Base-by-base conservation (phyloP, 2,797 vertebrate species). In the Melanotaenia nigrans region DNA sequence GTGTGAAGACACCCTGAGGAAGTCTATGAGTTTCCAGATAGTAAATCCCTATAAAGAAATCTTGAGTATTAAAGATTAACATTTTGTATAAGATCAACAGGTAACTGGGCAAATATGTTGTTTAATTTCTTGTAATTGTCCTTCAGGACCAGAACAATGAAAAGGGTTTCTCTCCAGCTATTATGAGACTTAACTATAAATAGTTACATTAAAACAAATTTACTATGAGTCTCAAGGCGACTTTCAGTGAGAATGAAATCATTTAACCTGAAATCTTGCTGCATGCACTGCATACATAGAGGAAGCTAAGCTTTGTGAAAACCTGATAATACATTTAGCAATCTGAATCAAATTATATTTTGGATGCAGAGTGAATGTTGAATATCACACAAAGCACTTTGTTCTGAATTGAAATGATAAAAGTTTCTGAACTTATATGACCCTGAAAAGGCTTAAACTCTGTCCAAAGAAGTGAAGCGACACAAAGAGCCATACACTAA, bases 361-460 rank as follows among this genome's bases (percentile, higher is more conserved):
- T 59, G 30, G 40, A 67, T 64, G 54, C 47, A 65, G 36, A 73
- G 22, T 57, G 62, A 42, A 38, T 57, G 13, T 53, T 58, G 14
- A 55, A 77, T 56, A 57, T 20, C 13, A 59, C 25, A n/a, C 42
- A 49, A 72, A 38, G 18, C 54, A 22, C 45, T 47, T 38, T 8
- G 22, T 24, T 65, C 22, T 0, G 45, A 49, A 40, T 3, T 40
- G 25, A 51, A 72, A 49, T 33, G 49, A 42, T 0, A 49, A 28
- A 54, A 5, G 30, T 28, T 30, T 56, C 25, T 56, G 16, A 16
- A 6, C 14, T 30, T 5, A 30, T 56, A 8, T 9, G 54, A 30
- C 54, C 6, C 54, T 18, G 54, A 30, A 16, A 56, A 8, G 13
- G 22, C n/a, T 53, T 22, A 22, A 53, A 53, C 49, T 53, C 22